phyloP scores from a whole-genome alignment of 2,113 vertebrate species.

The Chloropsis hardwickii region DNA sequence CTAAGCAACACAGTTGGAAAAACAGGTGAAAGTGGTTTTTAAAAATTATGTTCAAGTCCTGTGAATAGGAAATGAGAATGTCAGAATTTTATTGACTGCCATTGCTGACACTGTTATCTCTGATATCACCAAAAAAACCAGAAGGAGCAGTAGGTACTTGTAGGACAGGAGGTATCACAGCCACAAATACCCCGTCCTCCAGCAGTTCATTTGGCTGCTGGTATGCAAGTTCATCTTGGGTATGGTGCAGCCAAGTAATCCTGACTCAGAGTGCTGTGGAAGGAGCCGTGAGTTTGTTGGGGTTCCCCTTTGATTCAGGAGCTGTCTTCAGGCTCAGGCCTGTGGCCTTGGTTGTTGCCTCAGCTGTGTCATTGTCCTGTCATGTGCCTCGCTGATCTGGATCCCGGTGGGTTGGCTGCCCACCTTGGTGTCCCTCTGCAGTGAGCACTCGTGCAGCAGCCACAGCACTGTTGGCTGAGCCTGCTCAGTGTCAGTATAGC shows the following conservation, averaged over 20 bases:
- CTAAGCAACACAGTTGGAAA: background rate
- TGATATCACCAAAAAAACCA: background rate
- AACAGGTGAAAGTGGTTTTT: background rate
- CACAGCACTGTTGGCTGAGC: background rate
- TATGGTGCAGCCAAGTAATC: background rate
- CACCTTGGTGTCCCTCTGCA: background rate
- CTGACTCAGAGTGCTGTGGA: background rate
- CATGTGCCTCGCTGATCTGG: accelerated
- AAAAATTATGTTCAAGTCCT: background rate
- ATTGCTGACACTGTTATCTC: background rate
- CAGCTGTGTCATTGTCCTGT: background rate
- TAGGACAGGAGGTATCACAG: background rate
- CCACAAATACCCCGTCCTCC: accelerated
- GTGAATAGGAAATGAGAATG: background rate
- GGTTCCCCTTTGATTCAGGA: background rate
- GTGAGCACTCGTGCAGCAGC: background rate
- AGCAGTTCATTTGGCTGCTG: background rate
- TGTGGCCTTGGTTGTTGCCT: background rate
- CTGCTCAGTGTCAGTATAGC: background rate
- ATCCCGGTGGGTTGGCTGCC: background rate
- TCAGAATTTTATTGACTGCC: background rate
- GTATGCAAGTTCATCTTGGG: background rate
- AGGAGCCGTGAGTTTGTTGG: background rate
- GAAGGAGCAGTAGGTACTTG: background rate
- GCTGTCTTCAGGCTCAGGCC: background rate